These are phyloP conservation scores for Rachycentron canadum DNA, from an alignment of 2,797 vertebrate genomes.

Conservation along the genomic window DNA sequence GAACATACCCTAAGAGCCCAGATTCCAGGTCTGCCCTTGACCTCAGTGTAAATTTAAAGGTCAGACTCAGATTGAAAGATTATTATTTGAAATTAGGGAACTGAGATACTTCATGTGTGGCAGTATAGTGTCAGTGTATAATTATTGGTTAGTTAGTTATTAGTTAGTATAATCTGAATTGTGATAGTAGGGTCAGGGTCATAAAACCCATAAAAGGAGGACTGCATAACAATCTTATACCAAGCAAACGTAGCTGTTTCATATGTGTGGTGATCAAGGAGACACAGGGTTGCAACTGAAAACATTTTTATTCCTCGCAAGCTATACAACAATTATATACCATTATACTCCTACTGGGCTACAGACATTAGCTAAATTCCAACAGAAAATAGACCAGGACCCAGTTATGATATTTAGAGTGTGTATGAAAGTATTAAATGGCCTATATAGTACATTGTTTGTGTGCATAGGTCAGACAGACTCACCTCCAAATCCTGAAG, in stretches of 20 bases:
- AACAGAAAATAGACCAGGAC: neutral
- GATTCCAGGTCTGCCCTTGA: neutral
- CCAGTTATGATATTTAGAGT: neutral
- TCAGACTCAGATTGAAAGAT: neutral
- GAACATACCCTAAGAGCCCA: neutral
- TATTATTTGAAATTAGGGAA: neutral
- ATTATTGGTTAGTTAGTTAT: too few species aligned
- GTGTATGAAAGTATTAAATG: neutral
- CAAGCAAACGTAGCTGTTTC: neutral
- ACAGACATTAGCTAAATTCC: neutral
- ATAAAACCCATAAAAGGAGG: too few species aligned
- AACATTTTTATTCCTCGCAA: neutral
- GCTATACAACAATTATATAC: neutral
- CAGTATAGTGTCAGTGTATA: neutral
- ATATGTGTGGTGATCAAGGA: neutral
- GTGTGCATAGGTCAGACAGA: neutral
- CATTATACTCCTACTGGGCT: neutral
- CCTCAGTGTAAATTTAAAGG: neutral
- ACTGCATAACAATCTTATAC: too few species aligned
- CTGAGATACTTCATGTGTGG: neutral
- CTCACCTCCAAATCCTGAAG: slow-evolving; percentile 12
- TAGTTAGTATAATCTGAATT: too few species aligned
- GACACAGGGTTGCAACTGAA: slow-evolving; percentile 1
- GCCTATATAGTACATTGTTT: neutral
- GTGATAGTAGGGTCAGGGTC: neutral